Base-by-base conservation (phyloP, 2,888 invertebrate species). In the Netelia virgata region DNA sequence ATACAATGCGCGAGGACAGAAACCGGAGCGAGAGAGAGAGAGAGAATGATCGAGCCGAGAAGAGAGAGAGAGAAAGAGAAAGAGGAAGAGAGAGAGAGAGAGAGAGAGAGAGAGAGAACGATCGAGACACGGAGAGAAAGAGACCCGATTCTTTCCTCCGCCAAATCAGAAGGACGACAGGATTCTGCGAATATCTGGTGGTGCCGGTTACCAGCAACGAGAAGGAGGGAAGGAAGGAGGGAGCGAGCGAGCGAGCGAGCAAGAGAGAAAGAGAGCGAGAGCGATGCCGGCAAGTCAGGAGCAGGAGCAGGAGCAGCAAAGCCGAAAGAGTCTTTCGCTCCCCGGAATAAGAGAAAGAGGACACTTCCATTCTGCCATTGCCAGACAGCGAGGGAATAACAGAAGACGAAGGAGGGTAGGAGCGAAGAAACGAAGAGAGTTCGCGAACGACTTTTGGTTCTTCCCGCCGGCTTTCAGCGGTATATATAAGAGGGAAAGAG, bases 111-210 rank as follows among this genome's bases (percentile, higher is more conserved):
- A 2, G 8, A n/a, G 47, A 50, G 80, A 70, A 53, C 14, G 53
- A 14, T 47, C 14, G 55, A 53, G 69, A 1, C 28, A 28, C 20
- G 10, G 3, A 23, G 59, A 61, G 80, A 70, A 59, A 70, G 47
- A 41, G 50, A 28, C 50, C 63, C 69, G 73, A 69, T 82, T 69
- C 73, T 47, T 82, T 73, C 66, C 78, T 50, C 75, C 64, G 66
- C 43, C 75, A 81, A 81, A 78, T 82, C 78, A 70, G 75, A 82
- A 84, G 82, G 83, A 84, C 84, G 84, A 82, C 75, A 84, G 81
- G 86, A 86, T 86, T 86, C 86, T 84, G 86, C 84, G 79, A 86
- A 86, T 84, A 82, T 86, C 84, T 78, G 72, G 81, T 82, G 64
- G 86, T 79, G 78, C 73, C 86, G 85, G 85, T 83, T 80, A 83